Base-by-base conservation (phyloP, 2,113 vertebrate species). In the Pelobates fuscus region DNA sequence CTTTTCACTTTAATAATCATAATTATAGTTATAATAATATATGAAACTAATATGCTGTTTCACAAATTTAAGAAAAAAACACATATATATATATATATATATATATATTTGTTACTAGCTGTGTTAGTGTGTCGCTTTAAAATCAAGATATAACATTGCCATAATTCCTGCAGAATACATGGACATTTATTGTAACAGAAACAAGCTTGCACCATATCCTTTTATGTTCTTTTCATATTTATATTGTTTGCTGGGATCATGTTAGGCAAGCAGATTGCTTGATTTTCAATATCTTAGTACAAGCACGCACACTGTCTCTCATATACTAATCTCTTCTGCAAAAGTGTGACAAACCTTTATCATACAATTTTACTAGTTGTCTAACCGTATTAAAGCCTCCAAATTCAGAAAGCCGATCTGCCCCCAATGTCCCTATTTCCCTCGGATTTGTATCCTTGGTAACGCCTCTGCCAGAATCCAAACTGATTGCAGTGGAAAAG, bases 391-490 rank as follows among this genome's bases (percentile, higher is more conserved):
- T 77, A 68, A 60, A 77, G 64, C 64, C 43, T 77, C 65, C 73
- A 68, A 68, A 68, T 77, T 77, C 73, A 68, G 65, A 67, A 77
- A 77, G 65, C 73, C 52, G 65, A 77, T 68, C 64, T 77, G 64
- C 65, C 54, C 73, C 65, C 73, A 61, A 67, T 77, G 73, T 76
- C 63, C 72, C 63, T 67, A 67, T 60, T 76, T 68, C 73, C 26
- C 73, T 67, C 26, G 65, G 65, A 77, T 68, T 67, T 77, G 73
- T 68, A 68, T 61, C 73, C 65, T 77, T 68, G 73, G 73, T 58
- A 77, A 77, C 72, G 73, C 65, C 73, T 77, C 73, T 68, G 65
- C 64, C 65, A 77, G 73, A 77, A 77, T 60, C 73, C 73, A 77
- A 77, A 77, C 64, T 68, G 73, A 77, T 77, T 77, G 73, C 64